These are phyloP conservation scores for Amphiprion ocellaris DNA, from an alignment of 2,113 vertebrate genomes.

Conservation along the genomic window DNA sequence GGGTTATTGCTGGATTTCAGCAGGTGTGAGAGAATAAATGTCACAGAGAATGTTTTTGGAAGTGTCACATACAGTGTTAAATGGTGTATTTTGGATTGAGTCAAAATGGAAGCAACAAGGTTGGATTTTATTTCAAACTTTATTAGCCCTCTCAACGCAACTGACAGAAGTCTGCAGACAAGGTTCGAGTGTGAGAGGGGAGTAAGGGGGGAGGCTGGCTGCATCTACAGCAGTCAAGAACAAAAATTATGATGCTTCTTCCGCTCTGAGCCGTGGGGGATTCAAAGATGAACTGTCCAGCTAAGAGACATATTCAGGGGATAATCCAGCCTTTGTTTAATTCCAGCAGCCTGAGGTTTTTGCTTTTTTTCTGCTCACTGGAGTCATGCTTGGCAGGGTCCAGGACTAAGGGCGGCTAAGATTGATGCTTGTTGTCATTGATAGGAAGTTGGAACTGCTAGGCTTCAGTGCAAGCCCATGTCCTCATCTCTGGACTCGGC, in stretches of 20 bases:
- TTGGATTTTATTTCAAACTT: slow-evolving; percentile 47
- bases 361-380: slow-evolving; percentile 77
- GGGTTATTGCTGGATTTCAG: slow-evolving; percentile 49
- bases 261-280: slow-evolving; percentile 57
- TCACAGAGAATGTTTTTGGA: slow-evolving; percentile 39
- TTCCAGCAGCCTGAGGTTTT: slow-evolving; percentile 71
- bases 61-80: slow-evolving; percentile 32
- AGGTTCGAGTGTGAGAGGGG: neutral
- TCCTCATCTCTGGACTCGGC: slow-evolving; percentile 89
- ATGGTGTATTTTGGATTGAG: slow-evolving; percentile 35
- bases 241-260: slow-evolving; percentile 56
- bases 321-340: slow-evolving; percentile 90
- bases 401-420: slow-evolving; percentile 87
- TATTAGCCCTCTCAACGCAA: slow-evolving; percentile 20
- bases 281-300: slow-evolving; percentile 73
- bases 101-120: slow-evolving; percentile 33
- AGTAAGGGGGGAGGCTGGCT: slow-evolving; percentile 1
- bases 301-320: slow-evolving; percentile 74
- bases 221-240: slow-evolving; percentile 19
- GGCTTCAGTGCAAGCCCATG: slow-evolving; percentile 90
- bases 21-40: slow-evolving; percentile 64
- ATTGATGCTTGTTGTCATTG: slow-evolving; percentile 94
- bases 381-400: slow-evolving; percentile 75
- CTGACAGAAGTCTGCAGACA: slow-evolving; percentile 12
- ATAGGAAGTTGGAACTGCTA: slow-evolving; percentile 92